Base-by-base conservation (phyloP, 2,888 invertebrate genomes). In the Zaprionus lineosus region DNA sequence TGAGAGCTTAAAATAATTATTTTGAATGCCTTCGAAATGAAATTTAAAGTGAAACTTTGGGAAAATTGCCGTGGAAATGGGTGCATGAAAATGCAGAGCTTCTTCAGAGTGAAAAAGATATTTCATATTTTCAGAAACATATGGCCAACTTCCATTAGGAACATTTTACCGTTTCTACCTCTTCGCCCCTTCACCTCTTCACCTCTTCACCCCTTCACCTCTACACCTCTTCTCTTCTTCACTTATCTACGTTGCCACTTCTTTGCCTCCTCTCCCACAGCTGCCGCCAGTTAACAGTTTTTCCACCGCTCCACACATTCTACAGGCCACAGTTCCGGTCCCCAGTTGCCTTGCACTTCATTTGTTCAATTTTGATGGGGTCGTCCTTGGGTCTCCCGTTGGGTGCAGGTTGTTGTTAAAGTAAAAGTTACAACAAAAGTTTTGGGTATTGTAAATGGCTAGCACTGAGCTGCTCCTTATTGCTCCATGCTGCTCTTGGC, bases 281-380 rank as follows among this genome's bases (percentile, higher is more conserved):
- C 55, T 60, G 67, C 56, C 37, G 55, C 60, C 36, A 62, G 69
- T 57, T 63, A 63, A 69, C 63, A 58, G 58, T 50, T 51, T 50
- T 50, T 31, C 39, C 26, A 12, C 28, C 28, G 36, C 31, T 47
- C 31, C 52, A 18, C 26, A 44, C 21, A 37, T 15, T 33, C 15
- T 21, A 24, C 31, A 33, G 21, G 21, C 28, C 44, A 26, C 40
- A 53, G 21, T n/a, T n/a, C n/a, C n/a, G 29, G 37, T 51, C 59
- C 57, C 46, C 48, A 63, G 63, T 56, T 63, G 75, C 55, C 58
- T 55, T 62, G 60, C 72, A 83, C 78, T 83, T 82, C 69, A 81
- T 82, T 84, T 84, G 67, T 66, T 66, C 72, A 62, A 74, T 75
- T n/a, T 75, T 70, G 50, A 47, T 44, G 33, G 63, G 52, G 57